phyloP scores from a whole-genome alignment of 2,888 invertebrate genomes.

The Dione juno region DNA sequence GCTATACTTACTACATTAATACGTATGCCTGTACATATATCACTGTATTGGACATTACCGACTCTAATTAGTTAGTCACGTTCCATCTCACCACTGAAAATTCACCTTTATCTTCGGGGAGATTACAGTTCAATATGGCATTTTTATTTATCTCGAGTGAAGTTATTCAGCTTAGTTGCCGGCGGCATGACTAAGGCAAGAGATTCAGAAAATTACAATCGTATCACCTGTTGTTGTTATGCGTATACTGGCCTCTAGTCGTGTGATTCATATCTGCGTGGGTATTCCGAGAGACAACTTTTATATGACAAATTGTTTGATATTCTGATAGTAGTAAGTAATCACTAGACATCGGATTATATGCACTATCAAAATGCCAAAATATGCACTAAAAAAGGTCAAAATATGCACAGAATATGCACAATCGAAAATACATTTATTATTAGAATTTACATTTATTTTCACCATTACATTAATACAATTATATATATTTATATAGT shows the following conservation, averaged over 20 bases:
- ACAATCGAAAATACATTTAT: no score
- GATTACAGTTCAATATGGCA: slow-evolving; percentile 5
- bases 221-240: slow-evolving; percentile 49
- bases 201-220: slow-evolving; percentile 49
- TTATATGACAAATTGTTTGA: slow-evolving; percentile 21
- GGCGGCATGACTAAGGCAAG: slow-evolving; percentile 43
- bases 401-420: no score
- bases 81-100: slow-evolving; percentile 16
- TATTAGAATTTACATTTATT: no score
- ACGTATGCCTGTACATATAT: slow-evolving; percentile 2
- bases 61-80: slow-evolving; percentile 23
- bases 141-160: slow-evolving; percentile 1
- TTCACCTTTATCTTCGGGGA: neutral
- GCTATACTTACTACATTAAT: slow-evolving; percentile 29
- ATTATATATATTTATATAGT: no score
- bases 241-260: slow-evolving; percentile 24
- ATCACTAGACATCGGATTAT: no score
- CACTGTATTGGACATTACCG: neutral
- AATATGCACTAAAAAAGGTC: no score
- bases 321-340: neutral
- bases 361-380: no score
- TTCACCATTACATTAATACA: no score
- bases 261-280: slow-evolving; percentile 35
- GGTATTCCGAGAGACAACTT: slow-evolving; percentile 30
- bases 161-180: slow-evolving; percentile 16